Percentiles rank a stretch among this genome's conserved stretches.
phyloP scores from a whole-genome alignment of 1,140 invertebrate genomes.

The Trichogramma pretiosum region DNA sequence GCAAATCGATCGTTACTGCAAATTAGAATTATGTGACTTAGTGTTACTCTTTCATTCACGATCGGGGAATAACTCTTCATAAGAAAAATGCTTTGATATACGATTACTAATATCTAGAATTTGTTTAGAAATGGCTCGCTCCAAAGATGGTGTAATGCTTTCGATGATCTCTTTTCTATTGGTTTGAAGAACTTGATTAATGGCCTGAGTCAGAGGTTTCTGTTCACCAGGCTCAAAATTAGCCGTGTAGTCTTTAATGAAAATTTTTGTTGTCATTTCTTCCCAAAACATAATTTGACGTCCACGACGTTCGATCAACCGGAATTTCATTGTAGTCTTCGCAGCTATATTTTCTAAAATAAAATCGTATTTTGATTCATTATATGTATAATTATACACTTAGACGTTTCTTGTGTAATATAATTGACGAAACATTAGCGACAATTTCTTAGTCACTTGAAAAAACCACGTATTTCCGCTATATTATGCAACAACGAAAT shows the following conservation, averaged over 20 bases:
- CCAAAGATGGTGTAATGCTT: not conserved
- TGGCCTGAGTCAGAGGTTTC: not conserved
- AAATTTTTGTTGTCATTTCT: not conserved
- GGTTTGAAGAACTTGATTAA: not conserved
- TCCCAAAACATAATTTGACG: not conserved
- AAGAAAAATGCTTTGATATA: constrained; percentile 4
- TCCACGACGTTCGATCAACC: not conserved
- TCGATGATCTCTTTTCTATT: constrained; percentile 5
- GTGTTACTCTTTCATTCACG: no score
- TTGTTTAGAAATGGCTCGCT: not conserved
- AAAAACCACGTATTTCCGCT: not conserved
- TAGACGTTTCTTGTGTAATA: not conserved
- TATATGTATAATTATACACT: not conserved
- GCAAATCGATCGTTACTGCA: no score
- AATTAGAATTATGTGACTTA: no score
- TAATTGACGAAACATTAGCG: not conserved
- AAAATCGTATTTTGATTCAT: not conserved
- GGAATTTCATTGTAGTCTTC: not conserved
- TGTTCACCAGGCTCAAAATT: not conserved
- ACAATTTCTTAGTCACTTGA: not conserved
- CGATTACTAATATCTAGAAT: not conserved
- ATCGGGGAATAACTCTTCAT: constrained; percentile 8
- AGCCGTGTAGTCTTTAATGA: not conserved
- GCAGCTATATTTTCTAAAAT: not conserved
- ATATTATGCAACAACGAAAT: not conserved